These are phyloP conservation scores for Acipenser transmontanus DNA, from an alignment of 2,797 vertebrate species.

Conservation along the genomic window DNA sequence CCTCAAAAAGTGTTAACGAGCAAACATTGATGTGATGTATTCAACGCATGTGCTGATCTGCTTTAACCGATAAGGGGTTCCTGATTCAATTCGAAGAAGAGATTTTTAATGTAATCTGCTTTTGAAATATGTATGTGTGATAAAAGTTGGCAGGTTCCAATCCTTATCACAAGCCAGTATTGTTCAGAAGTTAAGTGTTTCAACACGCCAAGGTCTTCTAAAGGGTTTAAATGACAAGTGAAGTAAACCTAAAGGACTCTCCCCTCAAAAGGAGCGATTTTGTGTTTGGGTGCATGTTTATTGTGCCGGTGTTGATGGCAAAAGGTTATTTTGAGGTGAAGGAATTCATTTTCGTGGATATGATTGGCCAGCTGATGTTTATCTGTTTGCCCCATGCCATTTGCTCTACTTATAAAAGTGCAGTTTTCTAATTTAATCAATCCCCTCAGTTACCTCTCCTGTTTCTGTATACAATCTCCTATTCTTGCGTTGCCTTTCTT, in stretches of 20 bases:
- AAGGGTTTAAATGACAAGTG: not conserved
- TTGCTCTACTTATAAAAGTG: constrained; percentile 4
- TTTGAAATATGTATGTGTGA: too few species aligned
- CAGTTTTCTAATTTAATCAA: not conserved
- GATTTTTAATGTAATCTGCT: too few species aligned
- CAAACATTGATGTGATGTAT: too few species aligned
- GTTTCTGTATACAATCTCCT: not conserved
- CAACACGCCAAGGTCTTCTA: too few species aligned
- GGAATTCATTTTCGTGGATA: not conserved
- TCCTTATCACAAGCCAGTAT: too few species aligned
- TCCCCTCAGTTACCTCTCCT: not conserved
- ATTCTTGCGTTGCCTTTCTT: not conserved
- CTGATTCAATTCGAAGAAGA: too few species aligned
- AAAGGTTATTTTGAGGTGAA: not conserved
- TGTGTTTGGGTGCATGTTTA: not conserved
- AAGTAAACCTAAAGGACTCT: not conserved
- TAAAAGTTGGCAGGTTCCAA: too few species aligned
- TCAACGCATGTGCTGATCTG: too few species aligned
- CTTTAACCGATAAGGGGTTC: too few species aligned
- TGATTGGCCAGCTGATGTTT: not conserved
- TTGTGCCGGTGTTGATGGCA: too few species aligned
- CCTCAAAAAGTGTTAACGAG: too few species aligned
- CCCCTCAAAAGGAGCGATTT: not conserved
- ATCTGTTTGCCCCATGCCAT: not conserved
- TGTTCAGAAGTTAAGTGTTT: too few species aligned